Percentiles rank a stretch among this genome's conserved stretches.
phyloP scores from a whole-genome alignment of 1,140 invertebrate species.

The Subanguina moxae region DNA sequence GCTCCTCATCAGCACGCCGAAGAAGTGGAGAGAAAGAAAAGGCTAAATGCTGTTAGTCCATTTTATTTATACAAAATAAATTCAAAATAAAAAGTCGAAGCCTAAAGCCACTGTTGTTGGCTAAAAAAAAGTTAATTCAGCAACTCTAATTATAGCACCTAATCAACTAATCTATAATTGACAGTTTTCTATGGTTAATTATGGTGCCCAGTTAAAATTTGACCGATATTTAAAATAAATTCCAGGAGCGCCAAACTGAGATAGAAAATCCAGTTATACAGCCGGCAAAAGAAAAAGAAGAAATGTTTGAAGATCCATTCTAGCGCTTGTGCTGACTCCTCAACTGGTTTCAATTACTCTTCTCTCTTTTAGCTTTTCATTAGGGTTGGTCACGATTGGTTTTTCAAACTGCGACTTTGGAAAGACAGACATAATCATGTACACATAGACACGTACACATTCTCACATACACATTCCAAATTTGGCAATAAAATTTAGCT shows the following conservation, averaged over 20 bases:
- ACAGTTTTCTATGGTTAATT: too few species aligned
- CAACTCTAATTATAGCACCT: neutral
- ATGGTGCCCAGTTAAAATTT: too few species aligned
- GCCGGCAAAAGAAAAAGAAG: slow-evolving; percentile 7
- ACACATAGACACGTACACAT: too few species aligned
- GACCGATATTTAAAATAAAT: too few species aligned
- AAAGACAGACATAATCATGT: too few species aligned
- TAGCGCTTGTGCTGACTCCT: neutral
- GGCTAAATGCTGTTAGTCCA: slow-evolving; percentile 21
- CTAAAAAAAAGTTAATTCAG: neutral
- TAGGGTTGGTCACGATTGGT: too few species aligned
- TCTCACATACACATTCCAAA: too few species aligned
- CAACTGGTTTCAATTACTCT: too few species aligned
- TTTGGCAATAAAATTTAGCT: too few species aligned
- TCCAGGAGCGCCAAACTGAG: slow-evolving; percentile 36
- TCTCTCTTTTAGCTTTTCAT: too few species aligned
- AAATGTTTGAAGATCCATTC: slow-evolving; percentile 40
- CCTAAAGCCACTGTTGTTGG: neutral
- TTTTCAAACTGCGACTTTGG: too few species aligned
- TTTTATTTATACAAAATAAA: neutral
- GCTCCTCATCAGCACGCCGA: slow-evolving; percentile 38
- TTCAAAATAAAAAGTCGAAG: neutral
- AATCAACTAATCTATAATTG: too few species aligned
- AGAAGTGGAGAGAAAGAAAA: slow-evolving; percentile 38
- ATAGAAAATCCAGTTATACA: slow-evolving; percentile 5